These are phyloP conservation scores for Carassius auratus DNA, from an alignment of 2,113 vertebrate genomes.

Conservation along the genomic window DNA sequence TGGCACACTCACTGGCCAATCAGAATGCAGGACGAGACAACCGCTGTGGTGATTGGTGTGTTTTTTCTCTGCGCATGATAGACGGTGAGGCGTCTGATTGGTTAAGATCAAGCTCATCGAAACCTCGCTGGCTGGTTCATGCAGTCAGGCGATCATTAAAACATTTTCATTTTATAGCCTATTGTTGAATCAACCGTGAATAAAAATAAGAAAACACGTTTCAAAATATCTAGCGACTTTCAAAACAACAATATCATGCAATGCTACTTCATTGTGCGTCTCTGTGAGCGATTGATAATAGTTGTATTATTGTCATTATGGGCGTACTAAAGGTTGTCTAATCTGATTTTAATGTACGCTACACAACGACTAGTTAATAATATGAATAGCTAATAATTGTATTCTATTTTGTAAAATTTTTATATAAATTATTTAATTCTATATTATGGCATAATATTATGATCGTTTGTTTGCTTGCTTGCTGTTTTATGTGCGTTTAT, in stretches of 20 bases:
- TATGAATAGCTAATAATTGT: not conserved
- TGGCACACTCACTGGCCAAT: slow-evolving; percentile 43
- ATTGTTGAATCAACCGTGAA: not conserved
- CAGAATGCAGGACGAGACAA: not conserved
- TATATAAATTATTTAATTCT: too few relatives aligned
- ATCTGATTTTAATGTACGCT: not conserved
- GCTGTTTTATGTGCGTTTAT: not conserved
- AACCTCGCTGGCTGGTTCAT: slow-evolving; percentile 20
- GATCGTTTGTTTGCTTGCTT: too few relatives aligned
- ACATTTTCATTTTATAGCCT: slow-evolving; percentile 11
- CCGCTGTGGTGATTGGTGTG: not conserved
- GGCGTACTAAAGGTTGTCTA: not conserved
- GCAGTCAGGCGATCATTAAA: slow-evolving; percentile 32
- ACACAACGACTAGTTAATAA: not conserved
- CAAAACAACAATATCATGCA: not conserved
- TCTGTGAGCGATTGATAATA: not conserved
- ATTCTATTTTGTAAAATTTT: not conserved
- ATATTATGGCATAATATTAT: not conserved
- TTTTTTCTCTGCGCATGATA: slow-evolving; percentile 38
- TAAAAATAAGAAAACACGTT: not conserved
- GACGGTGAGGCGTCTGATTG: slow-evolving; percentile 41
- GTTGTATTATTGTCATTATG: not conserved
- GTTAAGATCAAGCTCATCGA: slow-evolving; percentile 6
- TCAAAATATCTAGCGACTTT: not conserved
- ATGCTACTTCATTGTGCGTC: not conserved